Conservation (phyloP, 2,888 invertebrate species). For the Lithophane semibrunnea region DNA sequence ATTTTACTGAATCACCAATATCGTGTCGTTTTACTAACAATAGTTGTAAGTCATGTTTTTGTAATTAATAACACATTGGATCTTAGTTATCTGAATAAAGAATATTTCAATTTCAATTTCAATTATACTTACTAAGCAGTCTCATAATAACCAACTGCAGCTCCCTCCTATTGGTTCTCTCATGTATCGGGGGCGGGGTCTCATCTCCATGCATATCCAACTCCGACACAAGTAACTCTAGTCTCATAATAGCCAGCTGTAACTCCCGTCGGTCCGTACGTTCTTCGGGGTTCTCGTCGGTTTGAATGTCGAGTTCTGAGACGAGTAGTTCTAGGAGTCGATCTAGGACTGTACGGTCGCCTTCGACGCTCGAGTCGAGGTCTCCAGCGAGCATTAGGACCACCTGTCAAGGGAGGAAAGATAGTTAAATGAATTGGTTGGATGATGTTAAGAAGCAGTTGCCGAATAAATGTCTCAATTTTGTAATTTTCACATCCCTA, state of each 20-base stretch:
- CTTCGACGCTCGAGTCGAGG: slow-evolving; percentile 95
- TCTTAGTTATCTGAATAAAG: no score
- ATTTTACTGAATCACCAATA: no score
- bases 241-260: slow-evolving; percentile 96
- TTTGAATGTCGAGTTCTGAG: slow-evolving; percentile 93
- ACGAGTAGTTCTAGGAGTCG: slow-evolving; percentile 94
- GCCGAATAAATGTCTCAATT: background rate
- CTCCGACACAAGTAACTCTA: slow-evolving; percentile 93
- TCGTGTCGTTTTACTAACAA: no score
- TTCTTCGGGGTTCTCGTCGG: slow-evolving; percentile 84
- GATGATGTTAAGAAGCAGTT: no score
- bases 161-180: slow-evolving; percentile 94
- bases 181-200: slow-evolving; percentile 88
- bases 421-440: background rate
- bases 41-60: no score
- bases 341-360: slow-evolving; percentile 94
- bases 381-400: slow-evolving; percentile 97
- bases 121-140: slow-evolving; percentile 94
- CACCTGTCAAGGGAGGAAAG: slow-evolving; percentile 87
- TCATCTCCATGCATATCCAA: slow-evolving; percentile 91
- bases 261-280: slow-evolving; percentile 95
- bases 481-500: background rate
- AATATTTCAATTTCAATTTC: no score
- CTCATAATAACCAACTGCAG: slow-evolving; percentile 97
- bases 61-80: no score